Evolutionary conservation across 1,140 invertebrate genomes (phyloP).

Genomic region (Aplysia californica): DNA sequence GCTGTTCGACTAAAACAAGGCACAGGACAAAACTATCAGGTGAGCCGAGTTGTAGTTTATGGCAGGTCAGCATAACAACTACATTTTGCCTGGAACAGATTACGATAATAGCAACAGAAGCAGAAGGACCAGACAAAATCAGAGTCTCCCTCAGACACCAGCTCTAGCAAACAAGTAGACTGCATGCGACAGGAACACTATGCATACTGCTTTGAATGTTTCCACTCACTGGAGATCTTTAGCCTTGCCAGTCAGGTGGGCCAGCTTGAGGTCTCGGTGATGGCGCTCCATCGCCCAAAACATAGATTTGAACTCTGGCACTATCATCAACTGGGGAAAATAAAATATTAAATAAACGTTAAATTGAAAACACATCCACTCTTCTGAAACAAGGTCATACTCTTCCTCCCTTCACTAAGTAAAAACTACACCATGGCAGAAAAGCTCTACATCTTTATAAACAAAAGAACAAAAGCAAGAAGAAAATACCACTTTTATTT

Average conservation of each 20-base stretch:
- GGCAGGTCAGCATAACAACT: background rate
- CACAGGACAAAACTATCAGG: too few relatives aligned
- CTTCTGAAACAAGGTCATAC: background rate
- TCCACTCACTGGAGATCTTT: slow-evolving; percentile 52
- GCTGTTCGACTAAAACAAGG: too few relatives aligned
- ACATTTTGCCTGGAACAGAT: background rate
- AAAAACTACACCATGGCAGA: background rate
- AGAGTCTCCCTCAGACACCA: background rate
- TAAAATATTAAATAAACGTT: background rate
- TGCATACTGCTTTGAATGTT: background rate
- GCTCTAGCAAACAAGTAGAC: background rate
- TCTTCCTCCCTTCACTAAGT: too few relatives aligned
- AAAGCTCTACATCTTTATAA: background rate
- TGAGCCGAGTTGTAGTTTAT: background rate
- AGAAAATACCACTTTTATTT: too few relatives aligned
- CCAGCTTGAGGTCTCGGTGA: slow-evolving; percentile 52
- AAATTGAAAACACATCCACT: background rate
- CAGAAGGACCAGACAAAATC: too few relatives aligned
- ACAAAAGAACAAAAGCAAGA: background rate
- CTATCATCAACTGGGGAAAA: slow-evolving; percentile 44
- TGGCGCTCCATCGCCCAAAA: slow-evolving; percentile 53
- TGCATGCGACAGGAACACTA: background rate
- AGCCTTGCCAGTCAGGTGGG: slow-evolving; percentile 59
- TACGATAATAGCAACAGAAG: background rate
- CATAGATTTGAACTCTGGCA: slow-evolving; percentile 56